A percentile compares a stretch with the other conserved stretches of the same genome.
Evolutionary conservation across 2,797 vertebrate species (phyloP).

Genomic region (Tiaroga cobitis): DNA sequence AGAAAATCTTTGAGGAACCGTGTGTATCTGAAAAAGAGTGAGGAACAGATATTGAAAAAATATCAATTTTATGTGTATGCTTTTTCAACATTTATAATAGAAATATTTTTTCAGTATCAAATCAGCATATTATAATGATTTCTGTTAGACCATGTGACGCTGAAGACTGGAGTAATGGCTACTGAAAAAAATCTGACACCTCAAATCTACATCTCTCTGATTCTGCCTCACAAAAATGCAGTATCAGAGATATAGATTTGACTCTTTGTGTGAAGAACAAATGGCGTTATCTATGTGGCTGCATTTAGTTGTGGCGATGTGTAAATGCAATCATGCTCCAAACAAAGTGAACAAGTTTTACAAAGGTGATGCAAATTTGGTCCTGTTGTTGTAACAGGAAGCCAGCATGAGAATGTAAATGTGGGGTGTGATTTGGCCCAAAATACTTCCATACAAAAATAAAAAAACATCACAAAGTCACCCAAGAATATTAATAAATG

Average conservation of each 20-base stretch:
- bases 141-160: no score
- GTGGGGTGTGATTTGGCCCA: neutral
- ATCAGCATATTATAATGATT: neutral
- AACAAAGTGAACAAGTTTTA: no score
- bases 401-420: no score
- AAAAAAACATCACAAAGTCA: neutral
- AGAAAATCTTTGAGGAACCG: constrained; percentile 67
- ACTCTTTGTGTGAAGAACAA: no score
- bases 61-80: no score
- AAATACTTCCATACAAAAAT: neutral
- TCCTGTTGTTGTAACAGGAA: no score
- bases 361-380: no score
- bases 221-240: neutral
- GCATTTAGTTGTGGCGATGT: no score
- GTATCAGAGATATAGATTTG: no score
- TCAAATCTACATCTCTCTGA: neutral
- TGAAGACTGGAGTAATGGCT: no score
- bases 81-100: neutral
- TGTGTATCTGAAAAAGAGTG: constrained; percentile 62
- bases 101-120: neutral
- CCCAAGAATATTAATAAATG: neutral
- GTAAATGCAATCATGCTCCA: no score
- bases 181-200: neutral
- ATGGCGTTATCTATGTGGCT: no score
- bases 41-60: neutral